These are phyloP conservation scores for Gryon sp. DNA, from an alignment of 1,140 invertebrate genomes.

Conservation along the genomic window DNA sequence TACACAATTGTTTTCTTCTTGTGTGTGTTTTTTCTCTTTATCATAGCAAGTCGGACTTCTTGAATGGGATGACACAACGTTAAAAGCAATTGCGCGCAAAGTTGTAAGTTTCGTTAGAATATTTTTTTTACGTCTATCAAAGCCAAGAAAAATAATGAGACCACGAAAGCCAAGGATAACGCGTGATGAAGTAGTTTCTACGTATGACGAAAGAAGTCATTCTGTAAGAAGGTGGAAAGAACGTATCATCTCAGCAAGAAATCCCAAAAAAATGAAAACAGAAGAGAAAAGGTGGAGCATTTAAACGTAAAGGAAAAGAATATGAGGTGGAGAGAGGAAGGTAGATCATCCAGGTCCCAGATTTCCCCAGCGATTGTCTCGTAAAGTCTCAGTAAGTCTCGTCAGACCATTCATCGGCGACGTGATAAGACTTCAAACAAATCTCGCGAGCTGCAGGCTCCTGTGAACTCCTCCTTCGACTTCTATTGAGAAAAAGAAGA, in stretches of 20 bases:
- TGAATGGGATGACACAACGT: not conserved
- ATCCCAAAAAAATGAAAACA: slow-evolving; percentile 63
- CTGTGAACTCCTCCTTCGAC: slow-evolving; percentile 63
- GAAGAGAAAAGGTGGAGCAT: slow-evolving; percentile 49
- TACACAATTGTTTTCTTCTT: not conserved
- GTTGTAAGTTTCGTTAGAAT: slow-evolving; percentile 13
- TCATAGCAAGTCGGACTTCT: not conserved
- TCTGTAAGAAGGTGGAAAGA: slow-evolving; percentile 21
- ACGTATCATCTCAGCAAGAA: slow-evolving; percentile 48
- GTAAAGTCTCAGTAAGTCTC: slow-evolving; percentile 75
- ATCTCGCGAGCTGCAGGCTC: slow-evolving; percentile 66
- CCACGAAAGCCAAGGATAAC: slow-evolving; percentile 44
- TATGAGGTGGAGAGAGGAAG: slow-evolving; percentile 60
- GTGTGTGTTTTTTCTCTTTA: not conserved
- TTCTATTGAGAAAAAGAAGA: slow-evolving; percentile 64
- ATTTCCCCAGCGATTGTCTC: slow-evolving; percentile 80
- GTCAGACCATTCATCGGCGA: slow-evolving; percentile 79
- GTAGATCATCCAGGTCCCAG: slow-evolving; percentile 72
- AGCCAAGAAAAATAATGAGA: slow-evolving; percentile 46
- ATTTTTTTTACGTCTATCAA: slow-evolving; percentile 35
- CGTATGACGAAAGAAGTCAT: slow-evolving; percentile 51
- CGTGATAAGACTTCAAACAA: slow-evolving; percentile 76
- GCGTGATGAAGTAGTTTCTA: slow-evolving; percentile 52
- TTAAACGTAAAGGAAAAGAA: slow-evolving; percentile 63
- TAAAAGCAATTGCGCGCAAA: slow-evolving; percentile 26